Base-by-base conservation (phyloP, 2,888 invertebrate genomes). In the Stenotaenia linearis region DNA sequence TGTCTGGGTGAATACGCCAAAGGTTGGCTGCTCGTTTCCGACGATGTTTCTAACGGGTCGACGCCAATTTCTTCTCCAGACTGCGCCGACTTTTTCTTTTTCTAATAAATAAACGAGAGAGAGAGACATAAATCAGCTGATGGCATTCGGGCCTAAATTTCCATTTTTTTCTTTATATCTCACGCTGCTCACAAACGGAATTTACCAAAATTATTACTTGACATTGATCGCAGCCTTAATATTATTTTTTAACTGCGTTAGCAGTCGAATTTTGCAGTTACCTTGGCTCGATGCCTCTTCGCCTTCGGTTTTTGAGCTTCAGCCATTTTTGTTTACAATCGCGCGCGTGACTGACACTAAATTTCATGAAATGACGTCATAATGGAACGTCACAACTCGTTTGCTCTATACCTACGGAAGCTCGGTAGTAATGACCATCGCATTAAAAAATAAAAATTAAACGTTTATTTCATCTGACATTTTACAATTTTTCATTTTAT, bases 291-390 rank as follows among this genome's bases (percentile, higher is more conserved):
- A 56, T 56, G 56, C 10, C 56, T 56, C 56, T 56, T 56, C 23
- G 56, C 18, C 56, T 56, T 56, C 56, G 56, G 56, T 56, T 56
- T 56, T 56, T 56, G 56, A 56, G 56, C 56, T 56, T 56, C 56
- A 21, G 56, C 56, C 56, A 56, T 56, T 18, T 56, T 56, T 56
- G 56, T 56, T 56, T 56, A 56, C 56, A 56, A 56, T 56, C 40
- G 23, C 56, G 56, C 56, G 56, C 56, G 56, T 56, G 56, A 56
- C 56, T 56, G 56, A 5, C 7, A 56, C 18, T n/a, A n/a, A n/a
- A n/a, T n/a, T n/a, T n/a, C n/a, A n/a, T n/a, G n/a, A 56, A 23
- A 56, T 56, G n/a, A 18, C 56, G 56, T 56, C 56, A 56, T 56
- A 4, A 12, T 56, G 56, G 56, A 56, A 56, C 56, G 23, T 56